Base-by-base conservation (phyloP, 2,113 vertebrate species). In the Rattus norvegicus region DNA sequence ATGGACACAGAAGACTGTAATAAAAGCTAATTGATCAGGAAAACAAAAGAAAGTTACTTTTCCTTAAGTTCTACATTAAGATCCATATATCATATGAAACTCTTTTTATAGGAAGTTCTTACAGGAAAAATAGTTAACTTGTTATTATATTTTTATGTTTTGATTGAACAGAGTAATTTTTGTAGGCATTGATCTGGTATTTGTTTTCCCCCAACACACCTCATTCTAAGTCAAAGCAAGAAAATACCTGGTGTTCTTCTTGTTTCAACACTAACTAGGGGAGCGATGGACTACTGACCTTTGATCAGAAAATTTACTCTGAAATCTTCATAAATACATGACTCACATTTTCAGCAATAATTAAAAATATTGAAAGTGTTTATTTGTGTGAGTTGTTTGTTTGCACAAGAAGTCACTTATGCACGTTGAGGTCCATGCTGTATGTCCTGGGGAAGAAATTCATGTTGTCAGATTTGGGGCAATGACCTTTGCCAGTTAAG, bases 201-300 rank as follows among this genome's bases (percentile, higher is more conserved):
- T 56, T 79, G 24, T 24, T 91, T 20, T 43, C 13, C 0, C 28
- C 8, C 36, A 67, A 72, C 26, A 86, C 79, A 84, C 79, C 36
- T 73, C 19, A 87, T 47, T 69, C 65, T 43, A 92, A 61, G 80
- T 56, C 54, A 16, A 96, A 76, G 56, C 47, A 83, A 54, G 43
- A 76, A 80, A 80, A 16, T 80, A 63, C n/a, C 26, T 49, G 10
- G 0, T 59, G 1, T 93, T 85, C 65, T 88, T 92, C 65, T 88
- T 92, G 22, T 93, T 94, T 90, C 52, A 93, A 93, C 24, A 95
- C 7, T 52, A 86, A 63, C 43, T 59, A 17, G 5, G 47, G 14
- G 11, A 80, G 26, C 77, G 39, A 49, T 0, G 69, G 47, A 28
- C 20, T 56, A 7, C n/a, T 88, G 43, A 85, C 67, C 17, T 67